phyloP scores from a whole-genome alignment of 2,797 vertebrate species.

The Sebastes flavidus region DNA sequence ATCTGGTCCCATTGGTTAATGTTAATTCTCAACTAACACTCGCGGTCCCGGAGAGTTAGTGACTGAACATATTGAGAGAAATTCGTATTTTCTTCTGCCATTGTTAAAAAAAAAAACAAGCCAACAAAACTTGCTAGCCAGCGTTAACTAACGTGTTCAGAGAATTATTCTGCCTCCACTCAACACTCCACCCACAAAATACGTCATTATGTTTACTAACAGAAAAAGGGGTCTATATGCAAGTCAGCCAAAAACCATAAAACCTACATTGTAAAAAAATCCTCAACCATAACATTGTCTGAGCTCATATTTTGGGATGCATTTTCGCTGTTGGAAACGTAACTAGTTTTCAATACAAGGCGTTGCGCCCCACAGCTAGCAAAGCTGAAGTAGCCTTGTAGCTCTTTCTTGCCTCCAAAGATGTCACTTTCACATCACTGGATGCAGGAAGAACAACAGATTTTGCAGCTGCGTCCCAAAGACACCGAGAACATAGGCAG shows the following conservation, averaged over 20 bases:
- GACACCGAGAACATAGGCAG: neutral
- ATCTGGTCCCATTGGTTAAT: too few species aligned
- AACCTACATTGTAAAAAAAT: neutral
- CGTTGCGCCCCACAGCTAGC: neutral
- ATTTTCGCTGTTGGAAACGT: neutral
- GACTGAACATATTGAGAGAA: too few species aligned
- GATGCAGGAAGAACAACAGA: neutral
- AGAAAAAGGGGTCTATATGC: neutral
- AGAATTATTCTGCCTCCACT: too few species aligned
- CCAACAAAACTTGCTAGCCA: too few species aligned
- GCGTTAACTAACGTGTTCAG: too few species aligned
- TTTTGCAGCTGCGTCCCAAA: neutral
- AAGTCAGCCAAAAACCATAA: neutral
- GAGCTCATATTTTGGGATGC: neutral
- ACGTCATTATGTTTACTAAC: too few species aligned
- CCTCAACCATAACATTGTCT: neutral
- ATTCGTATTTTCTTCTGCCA: too few species aligned
- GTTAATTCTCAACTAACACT: too few species aligned
- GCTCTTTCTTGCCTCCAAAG: neutral
- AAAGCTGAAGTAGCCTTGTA: neutral
- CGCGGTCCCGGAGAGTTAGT: too few species aligned
- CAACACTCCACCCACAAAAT: too few species aligned
- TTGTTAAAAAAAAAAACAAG: too few species aligned
- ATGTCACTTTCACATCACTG: neutral
- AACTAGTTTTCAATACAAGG: neutral